A percentile compares a stretch with the other conserved stretches of the same genome.
Conservation (phyloP, 2,113 vertebrate species). For the Tetraodon nigroviridis region DNA sequence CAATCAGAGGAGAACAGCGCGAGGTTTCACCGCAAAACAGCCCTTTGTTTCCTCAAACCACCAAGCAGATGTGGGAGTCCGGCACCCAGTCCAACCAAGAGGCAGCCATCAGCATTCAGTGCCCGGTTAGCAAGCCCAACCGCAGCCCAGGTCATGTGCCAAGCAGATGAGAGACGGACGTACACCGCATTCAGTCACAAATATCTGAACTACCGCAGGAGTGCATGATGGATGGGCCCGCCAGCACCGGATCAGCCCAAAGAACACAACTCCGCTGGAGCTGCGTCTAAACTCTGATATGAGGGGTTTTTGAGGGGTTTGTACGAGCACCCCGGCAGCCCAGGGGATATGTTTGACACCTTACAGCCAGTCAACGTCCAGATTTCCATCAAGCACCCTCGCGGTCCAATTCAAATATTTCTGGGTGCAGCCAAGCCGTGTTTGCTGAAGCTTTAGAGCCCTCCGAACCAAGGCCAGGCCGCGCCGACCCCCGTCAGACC, state of each 20-base stretch:
- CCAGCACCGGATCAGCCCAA: too few relatives aligned
- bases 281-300: too few relatives aligned
- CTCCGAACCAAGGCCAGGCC: conserved; percentile 13
- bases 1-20: too few relatives aligned
- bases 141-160: conserved; percentile 33
- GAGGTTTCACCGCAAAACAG: conserved; percentile 26
- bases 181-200: conserved; percentile 27
- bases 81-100: conserved; percentile 41
- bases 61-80: conserved; percentile 42
- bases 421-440: conserved; percentile 23
- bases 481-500: too few relatives aligned
- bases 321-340: too few relatives aligned
- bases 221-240: conserved; percentile 7
- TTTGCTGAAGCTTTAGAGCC: conserved; percentile 9
- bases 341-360: too few relatives aligned
- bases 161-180: conserved; percentile 42
- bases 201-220: conserved; percentile 26
- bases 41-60: conserved; percentile 18
- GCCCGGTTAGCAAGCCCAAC: conserved; percentile 21
- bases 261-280: too few relatives aligned
- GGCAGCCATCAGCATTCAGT: conserved; percentile 44
- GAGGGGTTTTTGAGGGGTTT: too few relatives aligned
- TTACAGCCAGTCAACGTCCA: too few relatives aligned
- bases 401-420: conserved; percentile 27
- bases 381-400: conserved; percentile 11